Conservation (phyloP, 2,797 vertebrate species). For the Salmo trutta region DNA sequence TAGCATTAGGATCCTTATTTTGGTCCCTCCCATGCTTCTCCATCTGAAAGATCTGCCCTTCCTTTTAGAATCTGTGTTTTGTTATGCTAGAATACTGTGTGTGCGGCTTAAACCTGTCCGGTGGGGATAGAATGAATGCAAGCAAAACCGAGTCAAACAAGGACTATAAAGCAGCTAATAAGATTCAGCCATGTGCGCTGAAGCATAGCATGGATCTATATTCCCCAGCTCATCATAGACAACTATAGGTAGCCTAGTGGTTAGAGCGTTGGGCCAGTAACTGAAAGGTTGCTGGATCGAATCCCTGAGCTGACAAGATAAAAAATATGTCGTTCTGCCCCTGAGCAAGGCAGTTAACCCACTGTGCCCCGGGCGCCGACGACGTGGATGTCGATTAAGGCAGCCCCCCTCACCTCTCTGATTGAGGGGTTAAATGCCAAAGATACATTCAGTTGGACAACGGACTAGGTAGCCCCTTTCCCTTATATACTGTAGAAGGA, state of each 20-base stretch:
- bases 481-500: too few species aligned
- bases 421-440: too few species aligned
- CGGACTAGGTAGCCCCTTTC: too few species aligned
- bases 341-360: too few species aligned
- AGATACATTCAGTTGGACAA: too few species aligned
- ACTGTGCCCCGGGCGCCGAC: too few species aligned
- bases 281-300: too few species aligned
- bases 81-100: neutral
- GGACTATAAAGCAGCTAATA: neutral
- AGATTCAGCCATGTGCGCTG: neutral
- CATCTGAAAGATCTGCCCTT: neutral
- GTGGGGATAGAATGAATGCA: conserved; percentile 52
- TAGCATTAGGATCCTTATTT: neutral
- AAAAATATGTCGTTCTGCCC: too few species aligned
- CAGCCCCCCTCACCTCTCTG: too few species aligned
- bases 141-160: conserved; percentile 15
- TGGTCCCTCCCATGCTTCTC: neutral
- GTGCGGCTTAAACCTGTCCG: conserved; percentile 10
- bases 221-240: neutral
- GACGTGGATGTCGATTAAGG: too few species aligned
- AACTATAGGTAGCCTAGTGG: neutral
- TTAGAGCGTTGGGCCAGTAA: too few species aligned
- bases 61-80: neutral
- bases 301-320: too few species aligned
- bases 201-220: neutral